Conservation (phyloP, 2,888 invertebrate species). For the Silvanus unidentatus region DNA sequence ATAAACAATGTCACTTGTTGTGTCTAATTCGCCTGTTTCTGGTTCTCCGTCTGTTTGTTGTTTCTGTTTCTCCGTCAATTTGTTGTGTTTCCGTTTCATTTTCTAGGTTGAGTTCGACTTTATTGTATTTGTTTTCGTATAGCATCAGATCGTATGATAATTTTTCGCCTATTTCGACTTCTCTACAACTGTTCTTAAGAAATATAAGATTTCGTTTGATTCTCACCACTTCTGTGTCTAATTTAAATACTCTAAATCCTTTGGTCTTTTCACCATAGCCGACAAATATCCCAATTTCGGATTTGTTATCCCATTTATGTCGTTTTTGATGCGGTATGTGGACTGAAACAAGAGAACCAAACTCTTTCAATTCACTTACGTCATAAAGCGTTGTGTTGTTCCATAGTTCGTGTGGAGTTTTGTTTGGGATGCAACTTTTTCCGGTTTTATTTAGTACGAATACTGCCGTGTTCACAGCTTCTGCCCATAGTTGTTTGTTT, state of each 20-base stretch:
- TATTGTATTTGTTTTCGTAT: background rate
- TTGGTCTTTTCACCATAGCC: constrained; percentile 16
- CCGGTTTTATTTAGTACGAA: constrained; percentile 20
- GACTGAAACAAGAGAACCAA: constrained; percentile 10
- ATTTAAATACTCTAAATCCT: constrained; percentile 16
- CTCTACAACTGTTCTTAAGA: constrained; percentile 1
- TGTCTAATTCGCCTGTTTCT: too few species aligned
- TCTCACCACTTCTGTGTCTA: constrained; percentile 9
- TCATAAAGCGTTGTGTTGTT: constrained; percentile 7
- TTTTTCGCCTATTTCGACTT: background rate
- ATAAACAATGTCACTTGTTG: too few species aligned
- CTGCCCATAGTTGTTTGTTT: constrained; percentile 20
- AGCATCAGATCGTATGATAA: background rate
- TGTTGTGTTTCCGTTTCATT: background rate
- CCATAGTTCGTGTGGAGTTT: constrained; percentile 13
- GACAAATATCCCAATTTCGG: constrained; percentile 9
- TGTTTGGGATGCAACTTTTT: constrained; percentile 6
- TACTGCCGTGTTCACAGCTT: constrained; percentile 22
- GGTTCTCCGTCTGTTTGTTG: background rate
- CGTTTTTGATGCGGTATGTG: constrained; percentile 13
- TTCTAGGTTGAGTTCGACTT: background rate
- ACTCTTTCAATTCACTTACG: constrained; percentile 8
- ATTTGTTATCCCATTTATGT: constrained; percentile 13
- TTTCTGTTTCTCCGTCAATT: constrained; percentile 5
- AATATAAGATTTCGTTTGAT: constrained; percentile 11